Percentiles rank a stretch among this genome's conserved stretches.
These are phyloP conservation scores for Bedellia somnulentella DNA, from an alignment of 2,888 invertebrate species.

Conservation along the genomic window DNA sequence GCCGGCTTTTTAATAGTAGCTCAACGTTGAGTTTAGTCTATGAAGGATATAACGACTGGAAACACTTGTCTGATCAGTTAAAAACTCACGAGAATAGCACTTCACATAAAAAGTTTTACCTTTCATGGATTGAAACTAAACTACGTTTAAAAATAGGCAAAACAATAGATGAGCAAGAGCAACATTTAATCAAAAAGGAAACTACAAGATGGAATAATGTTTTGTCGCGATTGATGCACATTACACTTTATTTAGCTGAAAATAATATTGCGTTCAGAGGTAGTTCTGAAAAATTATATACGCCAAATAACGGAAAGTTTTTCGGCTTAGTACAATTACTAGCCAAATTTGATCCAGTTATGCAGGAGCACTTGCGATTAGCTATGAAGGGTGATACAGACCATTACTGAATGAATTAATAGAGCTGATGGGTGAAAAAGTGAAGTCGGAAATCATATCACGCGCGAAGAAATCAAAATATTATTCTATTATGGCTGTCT, in stretches of 20 bases:
- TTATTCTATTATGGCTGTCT: conserved; percentile 7
- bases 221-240: conserved; percentile 16
- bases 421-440: conserved; percentile 15
- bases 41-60: conserved; percentile 11
- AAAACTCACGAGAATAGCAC: conserved; percentile 10
- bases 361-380: conserved; percentile 17
- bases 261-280: conserved; percentile 19
- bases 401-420: conserved; percentile 22
- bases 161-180: conserved; percentile 10
- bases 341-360: conserved; percentile 20
- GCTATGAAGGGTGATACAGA: conserved; percentile 14
- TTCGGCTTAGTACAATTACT: conserved; percentile 19
- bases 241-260: conserved; percentile 16
- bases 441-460: conserved; percentile 15
- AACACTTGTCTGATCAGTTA: conserved; percentile 11
- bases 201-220: conserved; percentile 16
- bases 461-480: conserved; percentile 11
- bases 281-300: conserved; percentile 17
- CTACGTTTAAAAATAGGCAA: conserved; percentile 11
- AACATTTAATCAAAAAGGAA: conserved; percentile 13
- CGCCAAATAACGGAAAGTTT: conserved; percentile 18
- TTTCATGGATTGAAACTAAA: conserved; percentile 9
- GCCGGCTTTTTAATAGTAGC: conserved; percentile 11
- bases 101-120: conserved; percentile 7
- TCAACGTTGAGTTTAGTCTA: conserved; percentile 11